A percentile compares a stretch with the other conserved stretches of the same genome.
phyloP scores from a whole-genome alignment of 2,797 vertebrate species.

The Peromyscus eremicus region DNA sequence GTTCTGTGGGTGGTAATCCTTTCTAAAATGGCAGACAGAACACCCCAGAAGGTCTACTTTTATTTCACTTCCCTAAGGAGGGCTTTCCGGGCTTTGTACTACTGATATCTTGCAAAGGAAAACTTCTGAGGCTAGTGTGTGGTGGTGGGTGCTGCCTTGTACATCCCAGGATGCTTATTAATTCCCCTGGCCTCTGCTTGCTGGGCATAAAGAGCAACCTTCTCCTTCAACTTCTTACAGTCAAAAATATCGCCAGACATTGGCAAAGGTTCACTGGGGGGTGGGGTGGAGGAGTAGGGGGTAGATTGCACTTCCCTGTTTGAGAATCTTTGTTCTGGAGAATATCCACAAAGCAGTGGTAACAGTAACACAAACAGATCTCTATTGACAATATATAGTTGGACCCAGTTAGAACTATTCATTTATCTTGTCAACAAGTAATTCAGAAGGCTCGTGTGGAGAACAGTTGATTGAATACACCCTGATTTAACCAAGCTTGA shows the following conservation, averaged over 20 bases:
- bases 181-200: neutral
- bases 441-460: neutral
- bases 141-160: neutral
- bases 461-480: neutral
- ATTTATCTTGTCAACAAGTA: constrained; percentile 31
- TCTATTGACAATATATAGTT: neutral
- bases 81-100: neutral
- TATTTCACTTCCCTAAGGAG: constrained; percentile 31
- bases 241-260: constrained; percentile 13
- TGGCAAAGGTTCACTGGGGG: neutral
- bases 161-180: neutral
- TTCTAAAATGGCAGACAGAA: neutral
- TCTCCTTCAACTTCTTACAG: neutral
- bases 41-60: neutral
- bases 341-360: neutral
- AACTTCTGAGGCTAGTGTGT: neutral
- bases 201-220: neutral
- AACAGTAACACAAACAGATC: constrained; percentile 6
- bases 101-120: neutral
- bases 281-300: neutral
- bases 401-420: neutral
- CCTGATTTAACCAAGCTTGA: neutral
- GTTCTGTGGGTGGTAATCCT: neutral
- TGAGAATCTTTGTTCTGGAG: neutral
- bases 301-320: neutral